Percentiles rank a stretch among this genome's conserved stretches.
phyloP scores from a whole-genome alignment of 2,113 vertebrate species.

The Hemicordylus capensis region DNA sequence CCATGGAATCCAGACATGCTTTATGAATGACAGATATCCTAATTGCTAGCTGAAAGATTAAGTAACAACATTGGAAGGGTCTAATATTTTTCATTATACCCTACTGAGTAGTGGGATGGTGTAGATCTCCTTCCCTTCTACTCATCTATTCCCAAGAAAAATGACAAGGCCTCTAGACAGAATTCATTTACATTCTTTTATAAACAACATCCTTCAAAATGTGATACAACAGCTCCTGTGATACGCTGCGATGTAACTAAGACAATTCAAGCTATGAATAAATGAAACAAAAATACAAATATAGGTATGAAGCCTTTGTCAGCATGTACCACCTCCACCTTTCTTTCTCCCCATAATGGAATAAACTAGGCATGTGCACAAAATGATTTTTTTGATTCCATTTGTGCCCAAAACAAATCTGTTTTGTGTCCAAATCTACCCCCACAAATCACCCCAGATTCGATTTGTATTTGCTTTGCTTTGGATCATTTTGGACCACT shows the following conservation, averaged over 20 bases:
- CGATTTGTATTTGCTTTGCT: too few species aligned
- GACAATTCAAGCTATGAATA: slow-evolving; percentile 16
- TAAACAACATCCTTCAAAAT: background rate
- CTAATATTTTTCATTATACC: background rate
- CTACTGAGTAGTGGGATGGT: background rate
- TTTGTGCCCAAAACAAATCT: too few species aligned
- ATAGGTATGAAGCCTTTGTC: background rate
- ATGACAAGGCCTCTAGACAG: background rate
- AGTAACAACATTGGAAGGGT: background rate
- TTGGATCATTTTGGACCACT: too few species aligned
- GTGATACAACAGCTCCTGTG: background rate
- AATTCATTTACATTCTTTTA: background rate
- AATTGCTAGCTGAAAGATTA: slow-evolving; percentile 32
- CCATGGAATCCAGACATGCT: slow-evolving; percentile 2
- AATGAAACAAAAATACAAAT: slow-evolving; percentile 39
- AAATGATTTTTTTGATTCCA: too few species aligned
- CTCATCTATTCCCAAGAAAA: background rate
- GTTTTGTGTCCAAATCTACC: too few species aligned
- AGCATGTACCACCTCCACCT: too few species aligned
- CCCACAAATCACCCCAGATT: too few species aligned
- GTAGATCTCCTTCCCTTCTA: slow-evolving; percentile 9
- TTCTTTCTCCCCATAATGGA: too few species aligned
- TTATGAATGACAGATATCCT: background rate
- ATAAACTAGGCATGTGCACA: too few species aligned
- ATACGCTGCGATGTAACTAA: slow-evolving; percentile 5